Conservation (phyloP, 2,888 invertebrate species). For the Xylophagus ater region DNA sequence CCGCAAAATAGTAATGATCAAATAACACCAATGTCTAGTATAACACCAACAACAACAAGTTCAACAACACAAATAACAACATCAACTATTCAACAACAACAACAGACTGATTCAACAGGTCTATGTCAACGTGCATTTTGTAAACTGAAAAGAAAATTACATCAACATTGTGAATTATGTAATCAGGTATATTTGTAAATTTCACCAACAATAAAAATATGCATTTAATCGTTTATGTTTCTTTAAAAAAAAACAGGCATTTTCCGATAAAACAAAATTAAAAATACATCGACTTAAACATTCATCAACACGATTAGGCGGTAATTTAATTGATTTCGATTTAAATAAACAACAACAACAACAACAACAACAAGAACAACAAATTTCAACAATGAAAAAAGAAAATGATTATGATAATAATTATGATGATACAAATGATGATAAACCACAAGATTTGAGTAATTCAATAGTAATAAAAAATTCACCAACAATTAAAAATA, state of each 20-base stretch:
- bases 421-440: conserved; percentile 1
- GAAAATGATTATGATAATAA: conserved; percentile 2
- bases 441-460: conserved; percentile 17
- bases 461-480: conserved; percentile 1
- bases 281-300: conserved; percentile 22
- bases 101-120: background rate
- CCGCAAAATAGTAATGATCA: conserved; percentile 29
- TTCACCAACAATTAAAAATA: conserved; percentile 1
- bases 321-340: conserved; percentile 9
- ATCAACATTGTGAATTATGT: conserved; percentile 70
- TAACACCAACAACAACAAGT: background rate
- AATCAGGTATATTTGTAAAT: conserved; percentile 43
- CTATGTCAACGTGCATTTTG: conserved; percentile 64
- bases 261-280: conserved; percentile 21
- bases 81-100: background rate
- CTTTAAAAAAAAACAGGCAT: conserved; percentile 14
- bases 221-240: background rate
- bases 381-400: conserved; percentile 3
- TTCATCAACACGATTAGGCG: conserved; percentile 15
- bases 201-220: background rate
- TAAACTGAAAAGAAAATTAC: conserved; percentile 64
- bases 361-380: background rate
- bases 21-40: conserved; percentile 9
- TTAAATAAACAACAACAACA: background rate
- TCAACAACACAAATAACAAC: background rate